phyloP scores from a whole-genome alignment of 92 coral and sea anemone genomes.

The Pocillopora grandis region DNA sequence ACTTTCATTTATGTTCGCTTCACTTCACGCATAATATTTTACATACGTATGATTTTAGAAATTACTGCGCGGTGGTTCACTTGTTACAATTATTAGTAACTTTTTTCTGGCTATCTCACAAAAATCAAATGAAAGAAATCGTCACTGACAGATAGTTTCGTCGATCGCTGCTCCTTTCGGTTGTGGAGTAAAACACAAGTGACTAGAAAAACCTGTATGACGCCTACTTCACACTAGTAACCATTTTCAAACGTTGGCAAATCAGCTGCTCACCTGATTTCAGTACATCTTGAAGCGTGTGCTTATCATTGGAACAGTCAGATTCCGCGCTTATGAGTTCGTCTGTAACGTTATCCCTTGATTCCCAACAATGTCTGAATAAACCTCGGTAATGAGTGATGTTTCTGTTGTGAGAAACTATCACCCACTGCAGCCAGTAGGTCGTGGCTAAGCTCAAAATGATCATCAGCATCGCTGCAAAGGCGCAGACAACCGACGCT shows the following conservation, averaged over 20 bases:
- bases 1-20: slow-evolving; percentile 30
- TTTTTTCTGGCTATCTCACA: not conserved
- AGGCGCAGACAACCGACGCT: slow-evolving; percentile 84
- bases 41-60: not conserved
- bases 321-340: slow-evolving; percentile 44
- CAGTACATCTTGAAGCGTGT: not conserved
- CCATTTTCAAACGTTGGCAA: not conserved
- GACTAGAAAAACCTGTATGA: not conserved
- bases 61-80: slow-evolving; percentile 6
- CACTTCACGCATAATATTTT: slow-evolving; percentile 25
- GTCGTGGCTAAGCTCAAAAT: slow-evolving; percentile 91
- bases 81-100: not conserved
- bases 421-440: slow-evolving; percentile 89
- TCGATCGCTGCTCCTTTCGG: not conserved
- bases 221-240: not conserved
- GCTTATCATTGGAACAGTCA: slow-evolving; percentile 5
- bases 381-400: slow-evolving; percentile 77
- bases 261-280: slow-evolving; percentile 31
- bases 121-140: not conserved
- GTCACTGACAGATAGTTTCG: not conserved
- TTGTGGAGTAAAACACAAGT: not conserved
- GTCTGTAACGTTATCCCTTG: slow-evolving; percentile 70
- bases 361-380: slow-evolving; percentile 73
- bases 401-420: slow-evolving; percentile 60
- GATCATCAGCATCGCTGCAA: slow-evolving; percentile 88